phyloP scores from a whole-genome alignment of 2,797 vertebrate genomes.

The Sebastolobus alascanus region DNA sequence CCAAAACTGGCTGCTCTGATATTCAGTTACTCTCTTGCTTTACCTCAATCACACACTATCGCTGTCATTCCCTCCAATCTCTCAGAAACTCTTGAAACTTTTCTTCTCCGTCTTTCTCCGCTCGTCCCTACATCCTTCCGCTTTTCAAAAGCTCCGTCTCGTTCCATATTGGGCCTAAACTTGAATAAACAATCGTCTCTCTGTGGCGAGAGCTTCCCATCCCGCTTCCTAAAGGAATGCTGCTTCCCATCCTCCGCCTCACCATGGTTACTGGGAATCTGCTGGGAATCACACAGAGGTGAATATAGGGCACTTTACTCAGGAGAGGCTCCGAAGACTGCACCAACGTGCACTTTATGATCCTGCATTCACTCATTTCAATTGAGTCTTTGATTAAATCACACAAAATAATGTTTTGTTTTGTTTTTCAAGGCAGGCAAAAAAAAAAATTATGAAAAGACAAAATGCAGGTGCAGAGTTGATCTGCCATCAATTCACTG shows the following conservation, averaged over 20 bases:
- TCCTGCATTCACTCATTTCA: constrained; percentile 13
- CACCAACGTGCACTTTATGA: constrained; percentile 15
- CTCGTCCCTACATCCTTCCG: constrained; percentile 24
- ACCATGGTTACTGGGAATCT: constrained; percentile 93
- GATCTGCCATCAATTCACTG: constrained; percentile 17
- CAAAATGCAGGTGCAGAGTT: constrained; percentile 16
- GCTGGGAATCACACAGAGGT: constrained; percentile 81
- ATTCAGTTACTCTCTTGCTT: constrained; percentile 22
- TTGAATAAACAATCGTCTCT: constrained; percentile 93
- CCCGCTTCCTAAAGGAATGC: constrained; percentile 90
- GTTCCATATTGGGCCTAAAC: constrained; percentile 81
- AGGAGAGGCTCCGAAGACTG: constrained; percentile 8
- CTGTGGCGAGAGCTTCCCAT: constrained; percentile 85
- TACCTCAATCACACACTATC: constrained; percentile 2
- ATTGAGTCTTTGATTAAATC: constrained; percentile 27
- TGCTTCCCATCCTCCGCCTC: constrained; percentile 85
- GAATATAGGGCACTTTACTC: constrained; percentile 18
- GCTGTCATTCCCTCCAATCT: constrained; percentile 14
- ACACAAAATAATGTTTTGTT: constrained; percentile 11
- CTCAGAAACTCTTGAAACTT: constrained; percentile 32
- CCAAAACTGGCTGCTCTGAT: constrained; percentile 80
- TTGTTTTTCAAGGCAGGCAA: background rate
- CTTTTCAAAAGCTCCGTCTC: constrained; percentile 66
- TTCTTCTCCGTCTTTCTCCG: constrained; percentile 51
- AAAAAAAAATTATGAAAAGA: constrained; percentile 18